A percentile compares a stretch with the other conserved stretches of the same genome.
Conservation (phyloP, 2,113 vertebrate species). For the Bubo scandiacus region DNA sequence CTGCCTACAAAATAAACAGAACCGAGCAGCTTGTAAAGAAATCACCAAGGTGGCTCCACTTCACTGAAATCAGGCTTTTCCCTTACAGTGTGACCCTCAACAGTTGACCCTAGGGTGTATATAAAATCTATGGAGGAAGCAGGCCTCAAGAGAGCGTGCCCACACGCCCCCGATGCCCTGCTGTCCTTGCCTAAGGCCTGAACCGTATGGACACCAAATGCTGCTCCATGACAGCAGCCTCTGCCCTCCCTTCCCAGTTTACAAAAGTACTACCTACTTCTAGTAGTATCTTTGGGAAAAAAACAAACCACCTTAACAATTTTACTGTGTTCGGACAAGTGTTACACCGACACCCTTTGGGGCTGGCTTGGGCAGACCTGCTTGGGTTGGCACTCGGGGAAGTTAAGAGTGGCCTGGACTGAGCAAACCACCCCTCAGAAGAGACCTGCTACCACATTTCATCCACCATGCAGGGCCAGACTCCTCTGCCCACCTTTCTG, state of each 20-base stretch:
- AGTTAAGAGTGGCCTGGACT: neutral
- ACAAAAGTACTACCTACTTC: too few relatives aligned
- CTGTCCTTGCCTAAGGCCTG: neutral
- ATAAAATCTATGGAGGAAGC: neutral
- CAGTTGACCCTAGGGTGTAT: neutral
- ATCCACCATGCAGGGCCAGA: neutral
- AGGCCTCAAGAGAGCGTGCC: rapidly evolving
- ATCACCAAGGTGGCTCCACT: neutral
- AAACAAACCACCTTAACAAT: neutral
- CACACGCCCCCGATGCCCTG: neutral
- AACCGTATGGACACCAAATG: rapidly evolving
- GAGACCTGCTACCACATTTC: neutral
- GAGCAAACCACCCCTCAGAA: neutral
- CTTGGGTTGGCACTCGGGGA: neutral
- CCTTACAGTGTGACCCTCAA: neutral
- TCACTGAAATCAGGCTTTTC: neutral
- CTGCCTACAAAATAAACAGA: conserved; percentile 65
- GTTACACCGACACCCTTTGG: neutral
- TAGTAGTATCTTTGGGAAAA: too few relatives aligned
- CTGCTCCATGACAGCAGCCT: neutral
- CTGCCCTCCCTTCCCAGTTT: neutral
- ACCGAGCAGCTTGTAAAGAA: neutral
- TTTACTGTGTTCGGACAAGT: neutral
- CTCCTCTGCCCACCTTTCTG: neutral
- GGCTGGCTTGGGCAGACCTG: neutral